Conservation (phyloP, 2,888 invertebrate species). For the Calliphora vomitoria region DNA sequence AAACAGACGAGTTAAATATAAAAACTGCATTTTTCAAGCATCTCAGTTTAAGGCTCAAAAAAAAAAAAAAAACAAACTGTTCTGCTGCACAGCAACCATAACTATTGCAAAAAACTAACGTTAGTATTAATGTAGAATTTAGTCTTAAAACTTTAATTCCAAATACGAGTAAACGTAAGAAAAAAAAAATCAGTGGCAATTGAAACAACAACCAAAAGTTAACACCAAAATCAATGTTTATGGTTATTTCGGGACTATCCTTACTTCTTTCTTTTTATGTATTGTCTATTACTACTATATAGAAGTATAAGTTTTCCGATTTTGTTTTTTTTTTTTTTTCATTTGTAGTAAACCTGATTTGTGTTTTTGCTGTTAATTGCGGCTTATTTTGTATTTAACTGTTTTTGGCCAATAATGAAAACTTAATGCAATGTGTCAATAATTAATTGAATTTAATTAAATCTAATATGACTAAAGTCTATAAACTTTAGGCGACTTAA, state of each 20-base stretch:
- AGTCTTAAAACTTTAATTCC: slow-evolving; percentile 12
- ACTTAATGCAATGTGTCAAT: slow-evolving; percentile 82
- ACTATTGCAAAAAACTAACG: slow-evolving; percentile 20
- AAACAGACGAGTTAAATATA: slow-evolving; percentile 25
- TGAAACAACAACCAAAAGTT: slow-evolving; percentile 42
- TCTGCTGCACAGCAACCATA: slow-evolving; percentile 16
- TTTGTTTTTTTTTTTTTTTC: not conserved
- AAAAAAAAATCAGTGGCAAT: slow-evolving; percentile 54
- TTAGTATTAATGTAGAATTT: slow-evolving; percentile 39
- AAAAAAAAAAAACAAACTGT: slow-evolving; percentile 14
- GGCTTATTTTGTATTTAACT: slow-evolving; percentile 36
- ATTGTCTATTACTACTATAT: not conserved
- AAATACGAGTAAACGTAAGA: slow-evolving; percentile 6
- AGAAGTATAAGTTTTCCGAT: not conserved
- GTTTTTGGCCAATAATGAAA: slow-evolving; percentile 75
- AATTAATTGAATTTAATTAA: slow-evolving; percentile 84
- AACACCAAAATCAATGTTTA: slow-evolving; percentile 66
- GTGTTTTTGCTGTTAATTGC: slow-evolving; percentile 20
- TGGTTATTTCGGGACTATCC: slow-evolving; percentile 56
- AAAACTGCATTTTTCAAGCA: slow-evolving; percentile 43
- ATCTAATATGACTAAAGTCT: slow-evolving; percentile 64
- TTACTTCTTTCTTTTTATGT: slow-evolving; percentile 18
- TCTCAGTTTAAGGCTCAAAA: slow-evolving; percentile 20
- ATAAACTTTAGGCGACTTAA: not conserved
- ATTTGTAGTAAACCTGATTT: not conserved